These are phyloP conservation scores for Lithophane socia DNA, from an alignment of 2,888 invertebrate genomes.

Conservation along the genomic window DNA sequence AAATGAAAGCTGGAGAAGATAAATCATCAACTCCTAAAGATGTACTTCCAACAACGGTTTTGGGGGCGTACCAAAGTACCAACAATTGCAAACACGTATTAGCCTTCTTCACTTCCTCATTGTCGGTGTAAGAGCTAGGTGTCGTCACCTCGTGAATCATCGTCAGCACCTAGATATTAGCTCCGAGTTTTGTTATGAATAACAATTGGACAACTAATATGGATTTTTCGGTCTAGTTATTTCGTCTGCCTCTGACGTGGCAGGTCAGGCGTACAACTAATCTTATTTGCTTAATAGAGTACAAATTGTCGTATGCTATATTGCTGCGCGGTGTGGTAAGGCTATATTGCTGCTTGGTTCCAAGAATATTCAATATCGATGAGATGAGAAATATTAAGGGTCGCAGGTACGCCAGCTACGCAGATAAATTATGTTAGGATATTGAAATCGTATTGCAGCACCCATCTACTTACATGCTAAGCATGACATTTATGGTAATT, in stretches of 20 bases:
- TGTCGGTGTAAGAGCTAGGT: constrained; percentile 24
- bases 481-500: not conserved
- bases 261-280: constrained; percentile 22
- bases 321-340: not conserved
- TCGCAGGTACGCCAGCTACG: not conserved
- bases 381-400: not conserved
- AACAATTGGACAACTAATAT: constrained; percentile 48
- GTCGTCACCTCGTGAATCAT: constrained; percentile 71
- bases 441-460: not conserved
- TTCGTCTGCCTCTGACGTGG: constrained; percentile 24
- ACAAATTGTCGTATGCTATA: constrained; percentile 18
- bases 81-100: not conserved
- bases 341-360: not conserved
- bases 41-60: not conserved
- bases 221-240: constrained; percentile 54
- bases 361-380: not conserved
- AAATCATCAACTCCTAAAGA: not conserved
- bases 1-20: not conserved
- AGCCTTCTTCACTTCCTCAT: constrained; percentile 41
- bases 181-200: constrained; percentile 45
- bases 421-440: constrained; percentile 1
- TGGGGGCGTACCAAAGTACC: not conserved
- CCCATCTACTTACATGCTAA: not conserved
- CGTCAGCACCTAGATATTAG: constrained; percentile 58
- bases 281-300: constrained; percentile 26